Base-by-base conservation (phyloP, 2,888 invertebrate species). In the Acrobasis suavella region DNA sequence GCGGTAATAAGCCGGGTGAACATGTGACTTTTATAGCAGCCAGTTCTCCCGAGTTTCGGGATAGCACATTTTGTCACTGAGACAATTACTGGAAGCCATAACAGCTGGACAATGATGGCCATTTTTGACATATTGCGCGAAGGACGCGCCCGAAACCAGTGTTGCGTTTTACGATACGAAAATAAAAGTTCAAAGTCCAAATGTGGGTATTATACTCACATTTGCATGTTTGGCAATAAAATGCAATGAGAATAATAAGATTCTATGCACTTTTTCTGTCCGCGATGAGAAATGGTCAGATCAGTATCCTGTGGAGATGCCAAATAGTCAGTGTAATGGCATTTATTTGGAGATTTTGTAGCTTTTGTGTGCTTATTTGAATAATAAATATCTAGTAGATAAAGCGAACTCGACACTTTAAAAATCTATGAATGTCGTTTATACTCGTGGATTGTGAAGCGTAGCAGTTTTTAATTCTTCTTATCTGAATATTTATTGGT, bases 21-120 rank as follows among this genome's bases (percentile, higher is more conserved):
- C 90, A 90, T 89, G 89, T 90, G 89, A 91, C 86, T 89, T 91
- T 91, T 91, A 91, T 88, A 80, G 82, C 81, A 75, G 82, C 79
- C 83, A 85, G 87, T 87, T 87, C 82, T 82, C 80, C 80, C 73
- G 83, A 86, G 82, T 86, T 89, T 89, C 80, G 82, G 84, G 77
- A 80, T 77, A 80, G 79, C 76, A 77, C 82, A 82, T 86, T 89
- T 87, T 86, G 87, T 87, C 85, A 83, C 82, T 77, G 80, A 75
- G 73, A 79, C 83, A 86, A 90, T 89, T 88, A 88, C 84, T 70
- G 79, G 73, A 68, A 68, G 67, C 74, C 71, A 72, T 52, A 58
- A 61, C 60, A 63, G 70, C 74, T 70, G 80, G 76, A 83, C 85
- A 84, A 84, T 81, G 78, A 77, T 72, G 69, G 74, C 75, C 73